These are phyloP conservation scores for Odontophorus gujanensis DNA, from an alignment of 2,113 vertebrate species.

Conservation along the genomic window DNA sequence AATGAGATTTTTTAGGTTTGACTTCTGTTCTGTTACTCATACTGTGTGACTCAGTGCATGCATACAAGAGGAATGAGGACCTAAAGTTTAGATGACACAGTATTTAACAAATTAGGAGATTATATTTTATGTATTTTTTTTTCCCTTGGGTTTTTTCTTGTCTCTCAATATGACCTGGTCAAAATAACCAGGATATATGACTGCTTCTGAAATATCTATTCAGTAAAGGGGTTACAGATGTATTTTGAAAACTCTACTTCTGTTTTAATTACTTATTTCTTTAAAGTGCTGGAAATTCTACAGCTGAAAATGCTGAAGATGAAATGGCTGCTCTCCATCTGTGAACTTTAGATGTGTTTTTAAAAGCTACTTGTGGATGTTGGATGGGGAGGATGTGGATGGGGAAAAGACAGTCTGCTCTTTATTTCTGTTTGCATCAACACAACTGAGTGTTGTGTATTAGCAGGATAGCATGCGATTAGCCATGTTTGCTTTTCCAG, in stretches of 20 bases:
- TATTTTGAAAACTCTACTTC: neutral
- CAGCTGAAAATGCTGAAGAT: neutral
- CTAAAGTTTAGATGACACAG: conserved; percentile 14
- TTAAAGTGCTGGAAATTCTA: neutral
- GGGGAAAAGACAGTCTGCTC: neutral
- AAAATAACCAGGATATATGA: neutral
- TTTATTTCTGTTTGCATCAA: conserved; percentile 20
- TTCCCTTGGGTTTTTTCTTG: neutral
- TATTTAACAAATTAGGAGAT: conserved; percentile 3
- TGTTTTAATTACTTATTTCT: neutral
- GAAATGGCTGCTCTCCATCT: neutral
- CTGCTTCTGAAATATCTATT: neutral
- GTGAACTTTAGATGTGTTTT: neutral
- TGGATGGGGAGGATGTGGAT: neutral
- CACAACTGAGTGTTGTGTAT: neutral
- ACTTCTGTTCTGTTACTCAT: conserved; percentile 20
- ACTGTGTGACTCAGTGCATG: conserved; percentile 27
- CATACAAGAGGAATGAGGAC: neutral
- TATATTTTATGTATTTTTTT: neutral
- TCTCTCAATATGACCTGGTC: neutral
- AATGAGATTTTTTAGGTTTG: neutral
- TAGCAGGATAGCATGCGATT: neutral
- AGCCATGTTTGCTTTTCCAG: conserved; percentile 34
- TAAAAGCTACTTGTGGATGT: neutral
- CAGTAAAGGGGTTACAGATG: neutral